Percentiles rank a stretch among this genome's conserved stretches.
Conservation (phyloP, 2,888 invertebrate genomes). For the Marronus borbonicus region DNA sequence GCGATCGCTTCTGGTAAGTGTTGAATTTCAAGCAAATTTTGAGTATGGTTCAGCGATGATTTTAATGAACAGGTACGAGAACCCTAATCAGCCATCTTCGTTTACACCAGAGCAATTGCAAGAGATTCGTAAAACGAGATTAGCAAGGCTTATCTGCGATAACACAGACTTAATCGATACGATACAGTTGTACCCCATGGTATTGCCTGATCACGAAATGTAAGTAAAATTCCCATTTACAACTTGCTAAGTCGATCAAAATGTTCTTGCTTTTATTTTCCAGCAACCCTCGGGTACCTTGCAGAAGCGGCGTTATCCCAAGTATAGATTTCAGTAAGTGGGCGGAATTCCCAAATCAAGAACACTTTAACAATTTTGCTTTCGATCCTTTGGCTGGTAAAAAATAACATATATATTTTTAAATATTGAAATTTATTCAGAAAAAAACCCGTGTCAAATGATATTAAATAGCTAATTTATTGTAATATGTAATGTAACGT, state of each 20-base stretch:
- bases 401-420: conserved; percentile 37
- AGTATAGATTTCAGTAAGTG: conserved; percentile 91
- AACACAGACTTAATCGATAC: conserved; percentile 94
- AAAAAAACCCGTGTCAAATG: not conserved
- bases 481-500: not conserved
- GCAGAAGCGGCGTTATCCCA: conserved; percentile 90
- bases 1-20: conserved; percentile 90
- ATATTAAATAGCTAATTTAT: conserved; percentile 13
- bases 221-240: conserved; percentile 72
- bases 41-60: too few species aligned
- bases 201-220: conserved; percentile 93
- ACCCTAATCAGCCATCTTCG: conserved; percentile 92
- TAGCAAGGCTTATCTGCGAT: conserved; percentile 90
- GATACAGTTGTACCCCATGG: conserved; percentile 93
- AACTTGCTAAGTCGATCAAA: not conserved
- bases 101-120: conserved; percentile 90
- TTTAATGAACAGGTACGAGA: conserved; percentile 78
- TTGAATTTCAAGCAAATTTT: not conserved
- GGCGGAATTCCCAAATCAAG: conserved; percentile 78
- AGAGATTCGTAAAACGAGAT: conserved; percentile 85
- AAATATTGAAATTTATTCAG: conserved; percentile 13
- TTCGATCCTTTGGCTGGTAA: conserved; percentile 47
- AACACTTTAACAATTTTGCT: conserved; percentile 44
- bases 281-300: conserved; percentile 94
- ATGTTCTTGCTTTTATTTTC: conserved; percentile 59